These are phyloP conservation scores for Sebastes goodei DNA, from an alignment of 2,797 vertebrate genomes.

Conservation along the genomic window DNA sequence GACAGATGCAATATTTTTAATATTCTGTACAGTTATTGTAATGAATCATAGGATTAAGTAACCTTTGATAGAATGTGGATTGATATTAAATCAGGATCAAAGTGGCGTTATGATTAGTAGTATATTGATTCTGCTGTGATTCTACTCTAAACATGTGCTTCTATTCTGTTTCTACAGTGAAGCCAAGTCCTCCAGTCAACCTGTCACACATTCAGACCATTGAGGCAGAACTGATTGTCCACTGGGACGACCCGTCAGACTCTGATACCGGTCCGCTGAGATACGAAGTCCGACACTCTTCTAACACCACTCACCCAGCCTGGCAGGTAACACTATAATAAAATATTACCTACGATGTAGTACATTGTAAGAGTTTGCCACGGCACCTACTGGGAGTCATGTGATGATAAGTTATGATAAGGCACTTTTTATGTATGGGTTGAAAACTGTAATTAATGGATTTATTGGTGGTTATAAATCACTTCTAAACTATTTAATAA, in stretches of 20 bases:
- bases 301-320: slow-evolving; percentile 54
- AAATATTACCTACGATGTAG: not conserved
- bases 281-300: slow-evolving; percentile 86
- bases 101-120: not conserved
- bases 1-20: not conserved
- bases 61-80: not conserved
- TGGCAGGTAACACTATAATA: slow-evolving; percentile 71
- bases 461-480: not conserved
- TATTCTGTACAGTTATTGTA: not conserved
- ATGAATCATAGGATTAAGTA: not conserved
- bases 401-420: not conserved
- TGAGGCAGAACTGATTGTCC: slow-evolving; percentile 82
- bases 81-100: not conserved
- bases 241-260: slow-evolving; percentile 78
- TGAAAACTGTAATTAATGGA: not conserved
- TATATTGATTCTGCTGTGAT: not conserved
- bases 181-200: slow-evolving; percentile 84
- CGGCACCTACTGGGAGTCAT: not conserved
- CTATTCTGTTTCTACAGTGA: slow-evolving; percentile 75
- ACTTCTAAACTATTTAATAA: not conserved
- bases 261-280: slow-evolving; percentile 63
- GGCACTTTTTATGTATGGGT: not conserved
- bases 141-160: not conserved
- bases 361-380: not conserved
- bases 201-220: slow-evolving; percentile 84